Conservation (phyloP, 2,113 vertebrate species). For the Aldabrachelys gigantea region DNA sequence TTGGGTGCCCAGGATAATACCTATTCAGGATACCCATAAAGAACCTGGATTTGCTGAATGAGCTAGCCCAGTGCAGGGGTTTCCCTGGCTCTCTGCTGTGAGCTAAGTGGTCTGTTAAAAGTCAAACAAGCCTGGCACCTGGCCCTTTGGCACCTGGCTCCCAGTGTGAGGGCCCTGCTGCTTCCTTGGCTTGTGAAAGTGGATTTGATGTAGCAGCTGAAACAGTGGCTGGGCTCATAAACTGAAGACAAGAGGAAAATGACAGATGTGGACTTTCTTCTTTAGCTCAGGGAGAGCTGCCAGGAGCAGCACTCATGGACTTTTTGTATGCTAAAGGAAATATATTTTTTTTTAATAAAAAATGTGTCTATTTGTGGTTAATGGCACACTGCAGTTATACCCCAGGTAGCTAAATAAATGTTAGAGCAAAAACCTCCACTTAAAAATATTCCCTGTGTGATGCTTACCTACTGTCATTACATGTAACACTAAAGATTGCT, state of each 20-base stretch:
- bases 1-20: rapidly evolving
- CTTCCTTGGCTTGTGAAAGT: background rate
- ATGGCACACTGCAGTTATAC: rapidly evolving
- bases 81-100: background rate
- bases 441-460: background rate
- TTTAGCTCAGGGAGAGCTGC: rapidly evolving
- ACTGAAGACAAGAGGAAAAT: rapidly evolving
- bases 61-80: background rate
- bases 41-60: background rate
- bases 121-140: background rate
- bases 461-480: background rate
- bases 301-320: background rate
- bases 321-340: background rate
- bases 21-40: rapidly evolving
- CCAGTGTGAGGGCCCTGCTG: background rate
- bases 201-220: background rate
- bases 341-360: background rate
- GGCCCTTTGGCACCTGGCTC: background rate
- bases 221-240: background rate
- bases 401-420: background rate
- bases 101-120: background rate
- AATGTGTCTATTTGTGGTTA: background rate
- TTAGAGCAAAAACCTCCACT: background rate
- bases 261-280: background rate
- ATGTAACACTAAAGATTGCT: background rate